Evolutionary conservation across 2,888 invertebrate species (phyloP).

Genomic region (Agrochola lychnidis): DNA sequence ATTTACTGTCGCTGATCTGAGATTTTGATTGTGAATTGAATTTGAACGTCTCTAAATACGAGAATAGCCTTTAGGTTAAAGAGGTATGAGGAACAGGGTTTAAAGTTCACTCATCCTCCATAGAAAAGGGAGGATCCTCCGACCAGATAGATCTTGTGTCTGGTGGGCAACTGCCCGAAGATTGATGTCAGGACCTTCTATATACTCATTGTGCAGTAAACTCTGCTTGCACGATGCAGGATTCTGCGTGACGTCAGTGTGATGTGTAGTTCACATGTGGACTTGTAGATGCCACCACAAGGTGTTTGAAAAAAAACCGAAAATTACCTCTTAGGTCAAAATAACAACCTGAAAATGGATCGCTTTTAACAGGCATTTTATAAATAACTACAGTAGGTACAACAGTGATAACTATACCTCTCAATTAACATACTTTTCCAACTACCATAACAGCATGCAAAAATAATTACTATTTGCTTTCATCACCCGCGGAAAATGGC

Average conservation of each 20-base stretch:
- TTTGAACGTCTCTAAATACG: not conserved
- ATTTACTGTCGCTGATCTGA: not conserved
- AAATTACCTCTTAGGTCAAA: not conserved
- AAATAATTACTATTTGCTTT: slow-evolving; percentile 43
- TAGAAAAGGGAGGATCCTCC: too few relatives aligned
- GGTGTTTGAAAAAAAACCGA: not conserved
- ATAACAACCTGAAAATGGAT: not conserved
- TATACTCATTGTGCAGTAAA: too few relatives aligned
- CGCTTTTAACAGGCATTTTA: not conserved
- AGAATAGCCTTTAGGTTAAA: not conserved
- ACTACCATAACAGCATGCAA: slow-evolving; percentile 12
- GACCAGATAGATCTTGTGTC: too few relatives aligned
- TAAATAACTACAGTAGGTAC: not conserved
- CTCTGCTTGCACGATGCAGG: too few relatives aligned
- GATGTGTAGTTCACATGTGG: too few relatives aligned
- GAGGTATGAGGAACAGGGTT: too few relatives aligned
- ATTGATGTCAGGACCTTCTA: too few relatives aligned
- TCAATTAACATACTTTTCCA: slow-evolving; percentile 27
- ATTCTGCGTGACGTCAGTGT: too few relatives aligned
- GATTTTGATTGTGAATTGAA: not conserved
- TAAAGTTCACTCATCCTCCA: too few relatives aligned
- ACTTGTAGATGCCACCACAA: too few relatives aligned
- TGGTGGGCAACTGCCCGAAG: too few relatives aligned
- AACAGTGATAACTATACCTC: not conserved
- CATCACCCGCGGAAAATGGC: slow-evolving; percentile 22